Percentiles rank a stretch among this genome's conserved stretches.
Conservation (phyloP, 2,113 vertebrate species). For the Steatornis caripensis region DNA sequence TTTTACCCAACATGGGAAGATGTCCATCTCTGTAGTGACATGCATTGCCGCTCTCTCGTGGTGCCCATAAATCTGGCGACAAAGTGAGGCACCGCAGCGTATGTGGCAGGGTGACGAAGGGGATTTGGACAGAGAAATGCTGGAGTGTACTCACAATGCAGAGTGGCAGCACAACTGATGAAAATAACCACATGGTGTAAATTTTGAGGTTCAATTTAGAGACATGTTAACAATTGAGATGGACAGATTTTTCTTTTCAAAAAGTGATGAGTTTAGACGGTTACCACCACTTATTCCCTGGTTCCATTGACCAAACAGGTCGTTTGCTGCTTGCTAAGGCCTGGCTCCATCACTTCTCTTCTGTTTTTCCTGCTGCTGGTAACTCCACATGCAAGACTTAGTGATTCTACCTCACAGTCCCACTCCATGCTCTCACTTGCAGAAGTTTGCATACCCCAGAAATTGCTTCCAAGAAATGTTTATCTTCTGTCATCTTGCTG, state of each 20-base stretch:
- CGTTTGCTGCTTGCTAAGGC: not conserved
- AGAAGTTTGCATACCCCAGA: not conserved
- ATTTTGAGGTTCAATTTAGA: not conserved
- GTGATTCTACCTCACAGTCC: not conserved
- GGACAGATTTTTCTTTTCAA: not conserved
- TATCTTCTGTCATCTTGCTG: not conserved
- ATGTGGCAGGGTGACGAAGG: not conserved
- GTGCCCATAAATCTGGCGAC: not conserved
- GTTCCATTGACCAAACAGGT: not conserved
- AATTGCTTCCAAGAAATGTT: not conserved
- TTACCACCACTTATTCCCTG: not conserved
- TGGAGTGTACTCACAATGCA: not conserved
- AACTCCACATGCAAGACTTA: not conserved
- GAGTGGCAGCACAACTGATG: not conserved
- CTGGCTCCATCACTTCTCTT: not conserved
- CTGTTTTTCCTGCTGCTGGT: not conserved
- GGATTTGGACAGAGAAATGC: not conserved
- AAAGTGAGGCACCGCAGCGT: accelerated
- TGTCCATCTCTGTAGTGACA: not conserved
- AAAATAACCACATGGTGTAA: not conserved
- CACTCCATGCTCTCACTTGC: not conserved
- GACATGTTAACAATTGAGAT: not conserved
- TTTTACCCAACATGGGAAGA: not conserved
- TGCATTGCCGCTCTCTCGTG: not conserved
- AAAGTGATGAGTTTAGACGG: not conserved